Evolutionary conservation across 2,888 invertebrate species (phyloP), one percentile per base, ranked within the genome.

Genomic region (Drosophila lutescens): DNA sequence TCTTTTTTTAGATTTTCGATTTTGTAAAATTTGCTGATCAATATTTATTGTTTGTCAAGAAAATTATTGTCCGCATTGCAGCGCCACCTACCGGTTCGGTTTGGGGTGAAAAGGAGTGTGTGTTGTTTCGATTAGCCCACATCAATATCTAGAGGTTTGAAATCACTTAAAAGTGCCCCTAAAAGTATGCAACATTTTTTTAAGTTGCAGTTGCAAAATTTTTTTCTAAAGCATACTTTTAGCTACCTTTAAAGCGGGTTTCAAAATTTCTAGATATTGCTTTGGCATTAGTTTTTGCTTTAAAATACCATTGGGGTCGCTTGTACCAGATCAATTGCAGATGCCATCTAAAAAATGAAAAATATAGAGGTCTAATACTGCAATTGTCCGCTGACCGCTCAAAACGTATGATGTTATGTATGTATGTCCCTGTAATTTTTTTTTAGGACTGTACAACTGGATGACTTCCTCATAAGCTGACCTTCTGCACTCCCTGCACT

Each of bases 11-110:
- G 23, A 30, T 63, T 23, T 44, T 56, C 13, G 17, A 54, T 54
- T 50, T 47, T 43, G 32, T 20, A 43, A 57, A 44, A 36, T 17
- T 46, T 54, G 40, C 32, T 59, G 58, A 41, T 43, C 58, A 58
- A 59, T 59, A 59, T 41, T 32, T 15, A 13, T 15, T 20, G 3
- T 53, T 30, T 30, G 30, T 34, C 34, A 56, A 54, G 23, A 59
- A 80, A 77, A 69, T 80, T 74, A 77, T 77, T 80, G 77, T 77
- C 78, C 58, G 53, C 55, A 49, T 54, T 53, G 34, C 41, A 60
- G 49, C 51, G 38, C 36, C 53, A 53, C 20, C 53, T 53, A 34
- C 36, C n/a, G 38, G 38, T 26, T 15, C 10, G 36, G 12, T 17
- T 44, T 13, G 43, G 20, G 9, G 13, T 44, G 23, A 23, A 20